Evolutionary conservation across 1,140 invertebrate genomes (phyloP).

Genomic region (Pseudomyrmex concolor): DNA sequence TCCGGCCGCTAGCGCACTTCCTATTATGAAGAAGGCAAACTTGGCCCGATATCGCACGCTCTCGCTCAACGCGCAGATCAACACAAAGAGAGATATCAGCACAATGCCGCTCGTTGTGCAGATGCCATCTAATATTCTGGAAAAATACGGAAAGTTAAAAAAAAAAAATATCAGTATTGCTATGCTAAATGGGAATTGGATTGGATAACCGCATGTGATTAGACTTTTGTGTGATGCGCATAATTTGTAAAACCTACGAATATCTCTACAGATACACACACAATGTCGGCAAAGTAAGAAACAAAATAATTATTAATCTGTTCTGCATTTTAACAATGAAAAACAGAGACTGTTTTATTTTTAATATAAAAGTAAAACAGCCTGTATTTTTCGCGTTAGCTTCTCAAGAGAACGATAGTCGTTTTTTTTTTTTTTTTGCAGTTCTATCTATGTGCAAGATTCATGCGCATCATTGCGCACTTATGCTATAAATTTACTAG

Average conservation of each 20-base stretch:
- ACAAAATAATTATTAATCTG: not conserved
- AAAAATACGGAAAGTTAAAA: constrained; percentile 52
- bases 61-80: constrained; percentile 83
- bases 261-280: too few species aligned
- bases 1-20: constrained; percentile 86
- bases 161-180: not conserved
- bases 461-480: constrained; percentile 10
- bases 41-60: constrained; percentile 87
- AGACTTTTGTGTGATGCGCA: too few species aligned
- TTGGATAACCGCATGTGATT: too few species aligned
- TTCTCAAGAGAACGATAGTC: not conserved
- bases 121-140: constrained; percentile 78
- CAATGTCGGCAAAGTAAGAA: not conserved
- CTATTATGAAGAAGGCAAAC: constrained; percentile 87
- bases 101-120: constrained; percentile 77
- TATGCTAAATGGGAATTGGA: too few species aligned
- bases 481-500: constrained; percentile 23
- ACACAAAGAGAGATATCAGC: constrained; percentile 77
- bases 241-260: too few species aligned
- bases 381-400: constrained; percentile 7
- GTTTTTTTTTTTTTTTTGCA: constrained; percentile 20
- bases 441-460: not conserved
- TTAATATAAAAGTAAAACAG: not conserved
- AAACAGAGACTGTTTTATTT: not conserved
- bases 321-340: too few species aligned